phyloP scores from a whole-genome alignment of 2,113 vertebrate genomes.

The Proteles cristata region DNA sequence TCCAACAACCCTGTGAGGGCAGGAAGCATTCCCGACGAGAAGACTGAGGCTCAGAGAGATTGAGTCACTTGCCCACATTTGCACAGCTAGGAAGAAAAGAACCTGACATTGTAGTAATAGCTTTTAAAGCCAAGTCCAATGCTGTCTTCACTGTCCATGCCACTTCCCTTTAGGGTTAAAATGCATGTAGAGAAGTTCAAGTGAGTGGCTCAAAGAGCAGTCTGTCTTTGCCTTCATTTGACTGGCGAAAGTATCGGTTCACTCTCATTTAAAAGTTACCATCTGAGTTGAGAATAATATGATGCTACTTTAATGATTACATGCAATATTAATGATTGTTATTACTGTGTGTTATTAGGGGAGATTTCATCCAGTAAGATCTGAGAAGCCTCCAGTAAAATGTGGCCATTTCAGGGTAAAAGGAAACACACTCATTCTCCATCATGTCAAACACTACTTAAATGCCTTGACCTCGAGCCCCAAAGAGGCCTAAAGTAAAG shows the following conservation, averaged over 20 bases:
- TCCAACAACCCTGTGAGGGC: not conserved
- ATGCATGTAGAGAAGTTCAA: not conserved
- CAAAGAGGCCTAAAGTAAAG: not conserved
- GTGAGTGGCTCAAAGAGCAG: not conserved
- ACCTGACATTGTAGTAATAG: not conserved
- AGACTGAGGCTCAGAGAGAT: not conserved
- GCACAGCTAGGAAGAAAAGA: not conserved
- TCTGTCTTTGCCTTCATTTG: not conserved
- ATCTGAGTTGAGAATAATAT: constrained; percentile 25
- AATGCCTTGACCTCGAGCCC: not conserved
- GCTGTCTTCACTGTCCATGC: not conserved
- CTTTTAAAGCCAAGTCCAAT: not conserved
- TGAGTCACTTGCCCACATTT: not conserved
- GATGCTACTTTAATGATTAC: constrained; percentile 43
- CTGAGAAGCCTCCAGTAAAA: not conserved
- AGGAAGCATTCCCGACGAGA: not conserved
- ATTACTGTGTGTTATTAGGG: constrained; percentile 32
- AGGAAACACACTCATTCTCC: not conserved
- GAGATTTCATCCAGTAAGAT: constrained; percentile 32
- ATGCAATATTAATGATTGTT: constrained; percentile 66
- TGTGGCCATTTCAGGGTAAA: not conserved
- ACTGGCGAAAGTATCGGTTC: not conserved
- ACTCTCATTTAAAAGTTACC: not conserved
- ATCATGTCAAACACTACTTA: not conserved
- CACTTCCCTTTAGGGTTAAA: not conserved